Evolutionary conservation across 2,797 vertebrate species (phyloP).

Genomic region (Enteromius mattozi): DNA sequence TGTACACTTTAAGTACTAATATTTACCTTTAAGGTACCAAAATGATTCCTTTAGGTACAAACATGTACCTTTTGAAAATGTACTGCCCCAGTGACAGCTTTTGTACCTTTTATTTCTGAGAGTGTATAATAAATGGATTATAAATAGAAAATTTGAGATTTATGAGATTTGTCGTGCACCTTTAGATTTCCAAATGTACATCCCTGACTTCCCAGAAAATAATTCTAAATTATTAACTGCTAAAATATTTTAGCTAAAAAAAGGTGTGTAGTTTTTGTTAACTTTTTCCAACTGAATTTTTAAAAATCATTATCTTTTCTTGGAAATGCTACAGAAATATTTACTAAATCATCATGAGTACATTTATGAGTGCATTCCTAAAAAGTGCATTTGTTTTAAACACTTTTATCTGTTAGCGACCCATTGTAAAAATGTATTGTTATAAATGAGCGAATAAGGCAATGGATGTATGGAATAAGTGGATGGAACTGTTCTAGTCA

Average conservation of each 20-base stretch:
- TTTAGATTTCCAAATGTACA: background rate
- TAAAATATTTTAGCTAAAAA: background rate
- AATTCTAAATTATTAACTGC: background rate
- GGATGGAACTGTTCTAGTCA: background rate
- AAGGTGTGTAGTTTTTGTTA: background rate
- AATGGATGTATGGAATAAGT: background rate
- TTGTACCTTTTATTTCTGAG: too few relatives aligned
- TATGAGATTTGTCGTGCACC: background rate
- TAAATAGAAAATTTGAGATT: background rate
- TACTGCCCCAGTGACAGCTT: too few relatives aligned
- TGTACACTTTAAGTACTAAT: too few relatives aligned
- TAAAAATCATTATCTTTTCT: background rate
- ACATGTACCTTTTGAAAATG: too few relatives aligned
- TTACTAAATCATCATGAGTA: background rate
- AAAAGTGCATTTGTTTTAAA: background rate
- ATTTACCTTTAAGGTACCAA: too few relatives aligned
- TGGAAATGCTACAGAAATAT: background rate
- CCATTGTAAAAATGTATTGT: background rate
- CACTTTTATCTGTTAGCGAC: background rate
- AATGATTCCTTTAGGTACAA: too few relatives aligned
- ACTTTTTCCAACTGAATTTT: background rate
- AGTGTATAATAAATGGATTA: background rate
- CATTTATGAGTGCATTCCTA: background rate
- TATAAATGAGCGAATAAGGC: background rate
- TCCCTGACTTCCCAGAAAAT: background rate